Base-by-base conservation (phyloP, 1,140 invertebrate genomes). In the Zaprionus inermis region DNA sequence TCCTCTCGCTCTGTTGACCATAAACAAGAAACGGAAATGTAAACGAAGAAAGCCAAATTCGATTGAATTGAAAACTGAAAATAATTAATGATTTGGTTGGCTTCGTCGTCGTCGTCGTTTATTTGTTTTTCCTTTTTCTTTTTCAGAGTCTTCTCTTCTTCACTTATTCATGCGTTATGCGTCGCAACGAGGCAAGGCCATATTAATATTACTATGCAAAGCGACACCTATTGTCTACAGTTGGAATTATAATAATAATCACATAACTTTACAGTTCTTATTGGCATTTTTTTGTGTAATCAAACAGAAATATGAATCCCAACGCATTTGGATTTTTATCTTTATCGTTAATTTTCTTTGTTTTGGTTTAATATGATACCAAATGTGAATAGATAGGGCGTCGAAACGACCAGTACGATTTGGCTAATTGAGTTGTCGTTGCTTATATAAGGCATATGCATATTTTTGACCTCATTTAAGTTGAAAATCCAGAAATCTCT, bases 1-100 rank as follows among this genome's bases (percentile, higher is more conserved):
- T 32, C 20, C 30, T 32, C 30, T 22, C 46, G 52, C 52, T 56
- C 46, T 14, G 49, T 55, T 69, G 49, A 34, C 58, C 57, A 51
- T 54, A 68, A 59, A 68, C 57, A 73, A 69, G 65, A 61, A 69
- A 49, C 71, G 71, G 65, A 73, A 73, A 69, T 69, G 57, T 73
- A 64, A 59, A 59, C 54, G 28, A 64, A 57, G 20, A 36, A 63
- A 57, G 44, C 11, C 38, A 54, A 46, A 57, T 67, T 59, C 55
- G 41, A 52, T 67, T 54, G 44, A 34, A 44, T 67, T 55, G 32
- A 24, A 38, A 71, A 49, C 44, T 46, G 24, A 59, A 41, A 59
- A 64, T 58, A 57, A 58, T 72, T 49, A 66, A 66, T 72, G 30
- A 51, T 58, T 64, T 49, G 12, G 10, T 49, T 59, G 32, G 55